Percentiles rank a stretch among this genome's conserved stretches.
Evolutionary conservation across 2,888 invertebrate genomes (phyloP).

Genomic region (Aleiodes leptofemur): DNA sequence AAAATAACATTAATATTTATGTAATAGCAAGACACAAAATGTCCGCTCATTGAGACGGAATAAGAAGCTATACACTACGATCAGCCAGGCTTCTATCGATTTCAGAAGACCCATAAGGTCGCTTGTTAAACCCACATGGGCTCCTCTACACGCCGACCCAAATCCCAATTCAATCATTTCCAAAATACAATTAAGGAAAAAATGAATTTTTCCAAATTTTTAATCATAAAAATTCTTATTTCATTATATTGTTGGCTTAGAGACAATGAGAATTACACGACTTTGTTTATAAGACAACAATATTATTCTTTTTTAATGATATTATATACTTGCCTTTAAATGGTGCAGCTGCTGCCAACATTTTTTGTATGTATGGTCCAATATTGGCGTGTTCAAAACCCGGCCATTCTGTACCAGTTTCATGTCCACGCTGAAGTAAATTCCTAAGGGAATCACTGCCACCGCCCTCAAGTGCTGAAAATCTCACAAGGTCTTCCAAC

Average conservation of each 20-base stretch:
- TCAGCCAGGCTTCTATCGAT: conserved; percentile 71
- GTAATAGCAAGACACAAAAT: conserved; percentile 28
- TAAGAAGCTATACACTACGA: conserved; percentile 7
- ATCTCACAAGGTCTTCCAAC: conserved; percentile 79
- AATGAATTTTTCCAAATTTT: too few relatives aligned
- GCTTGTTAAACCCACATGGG: conserved; percentile 27
- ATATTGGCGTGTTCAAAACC: conserved; percentile 76
- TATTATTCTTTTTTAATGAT: too few relatives aligned
- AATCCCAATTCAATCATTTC: conserved; percentile 7
- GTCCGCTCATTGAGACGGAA: conserved; percentile 5
- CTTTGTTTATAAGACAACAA: too few relatives aligned
- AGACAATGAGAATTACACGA: background rate
- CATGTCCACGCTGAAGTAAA: conserved; percentile 76
- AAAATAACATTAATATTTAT: conserved; percentile 30
- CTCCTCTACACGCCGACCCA: background rate
- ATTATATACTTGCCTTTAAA: conserved; percentile 67
- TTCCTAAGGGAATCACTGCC: conserved; percentile 77
- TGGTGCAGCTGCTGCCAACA: conserved; percentile 74
- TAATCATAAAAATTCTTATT: too few relatives aligned
- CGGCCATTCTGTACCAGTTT: conserved; percentile 76
- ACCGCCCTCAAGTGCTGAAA: conserved; percentile 76
- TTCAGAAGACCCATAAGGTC: conserved; percentile 68
- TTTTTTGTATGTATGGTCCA: conserved; percentile 78
- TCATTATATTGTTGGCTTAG: background rate
- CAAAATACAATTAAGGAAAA: too few relatives aligned